These are phyloP conservation scores for Forpus xanthops DNA, from an alignment of 2,797 vertebrate genomes.

Conservation along the genomic window DNA sequence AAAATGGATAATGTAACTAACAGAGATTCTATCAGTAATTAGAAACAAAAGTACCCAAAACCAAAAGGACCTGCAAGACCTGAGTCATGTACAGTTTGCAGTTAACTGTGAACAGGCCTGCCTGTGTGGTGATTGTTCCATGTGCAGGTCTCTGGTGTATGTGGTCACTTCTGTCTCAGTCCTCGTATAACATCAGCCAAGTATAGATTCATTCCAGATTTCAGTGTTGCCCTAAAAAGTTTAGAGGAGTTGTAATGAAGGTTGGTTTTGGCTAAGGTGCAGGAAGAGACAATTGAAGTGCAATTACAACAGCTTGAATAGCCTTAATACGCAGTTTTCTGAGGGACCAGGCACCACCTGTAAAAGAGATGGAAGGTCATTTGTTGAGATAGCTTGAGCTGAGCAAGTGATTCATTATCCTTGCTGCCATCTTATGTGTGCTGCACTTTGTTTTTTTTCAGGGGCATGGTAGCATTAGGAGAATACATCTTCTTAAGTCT, in stretches of 20 bases:
- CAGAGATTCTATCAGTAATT: neutral
- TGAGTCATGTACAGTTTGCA: neutral
- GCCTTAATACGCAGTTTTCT: neutral
- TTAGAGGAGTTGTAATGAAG: neutral
- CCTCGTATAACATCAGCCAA: neutral
- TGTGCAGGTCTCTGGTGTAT: neutral
- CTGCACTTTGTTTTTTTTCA: neutral
- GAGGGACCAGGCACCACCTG: neutral
- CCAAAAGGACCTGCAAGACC: neutral
- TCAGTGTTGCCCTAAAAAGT: neutral
- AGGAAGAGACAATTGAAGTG: neutral
- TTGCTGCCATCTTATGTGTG: neutral
- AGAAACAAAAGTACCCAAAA: neutral
- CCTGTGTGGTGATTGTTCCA: neutral
- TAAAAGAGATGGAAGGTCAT: neutral
- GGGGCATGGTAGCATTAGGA: accelerated
- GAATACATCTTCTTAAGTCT: neutral
- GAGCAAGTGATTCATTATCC: neutral
- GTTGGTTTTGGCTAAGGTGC: neutral
- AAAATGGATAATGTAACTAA: neutral
- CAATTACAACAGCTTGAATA: neutral
- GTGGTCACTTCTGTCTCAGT: neutral
- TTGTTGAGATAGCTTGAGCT: neutral
- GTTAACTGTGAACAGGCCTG: neutral
- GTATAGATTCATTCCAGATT: neutral